These are phyloP conservation scores for Varanus salvator DNA, from an alignment of 2,113 vertebrate genomes.

Conservation along the genomic window DNA sequence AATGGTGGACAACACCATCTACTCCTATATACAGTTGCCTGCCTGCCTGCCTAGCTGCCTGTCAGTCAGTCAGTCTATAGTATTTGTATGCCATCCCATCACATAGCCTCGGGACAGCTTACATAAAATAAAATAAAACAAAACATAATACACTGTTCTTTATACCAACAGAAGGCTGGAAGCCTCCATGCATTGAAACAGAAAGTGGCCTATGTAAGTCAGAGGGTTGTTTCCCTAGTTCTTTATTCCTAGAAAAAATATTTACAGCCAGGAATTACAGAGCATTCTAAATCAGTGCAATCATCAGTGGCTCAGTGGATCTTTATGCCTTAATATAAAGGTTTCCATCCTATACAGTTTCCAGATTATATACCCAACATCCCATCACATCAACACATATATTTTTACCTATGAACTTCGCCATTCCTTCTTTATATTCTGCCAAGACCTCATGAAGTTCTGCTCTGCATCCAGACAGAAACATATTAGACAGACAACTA, in stretches of 20 bases:
- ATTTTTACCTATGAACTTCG: conserved; percentile 91
- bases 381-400: background rate
- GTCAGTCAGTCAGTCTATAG: no score
- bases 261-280: background rate
- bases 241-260: background rate
- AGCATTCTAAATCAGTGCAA: no score
- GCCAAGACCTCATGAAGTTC: conserved; percentile 93
- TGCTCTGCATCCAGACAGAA: conserved; percentile 78
- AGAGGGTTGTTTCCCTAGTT: no score
- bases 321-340: background rate
- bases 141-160: background rate
- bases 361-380: background rate
- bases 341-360: background rate
- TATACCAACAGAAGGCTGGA: background rate
- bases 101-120: no score
- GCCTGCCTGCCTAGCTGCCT: background rate
- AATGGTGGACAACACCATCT: background rate
- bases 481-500: conserved; percentile 3
- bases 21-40: background rate
- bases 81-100: no score
- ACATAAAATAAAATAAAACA: no score
- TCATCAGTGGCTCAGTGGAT: background rate
- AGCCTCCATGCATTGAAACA: background rate
- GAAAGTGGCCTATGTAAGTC: background rate
- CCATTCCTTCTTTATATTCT: conserved; percentile 90